Evolutionary conservation across 1,140 invertebrate genomes (phyloP).

Genomic region (Cydia splendana): DNA sequence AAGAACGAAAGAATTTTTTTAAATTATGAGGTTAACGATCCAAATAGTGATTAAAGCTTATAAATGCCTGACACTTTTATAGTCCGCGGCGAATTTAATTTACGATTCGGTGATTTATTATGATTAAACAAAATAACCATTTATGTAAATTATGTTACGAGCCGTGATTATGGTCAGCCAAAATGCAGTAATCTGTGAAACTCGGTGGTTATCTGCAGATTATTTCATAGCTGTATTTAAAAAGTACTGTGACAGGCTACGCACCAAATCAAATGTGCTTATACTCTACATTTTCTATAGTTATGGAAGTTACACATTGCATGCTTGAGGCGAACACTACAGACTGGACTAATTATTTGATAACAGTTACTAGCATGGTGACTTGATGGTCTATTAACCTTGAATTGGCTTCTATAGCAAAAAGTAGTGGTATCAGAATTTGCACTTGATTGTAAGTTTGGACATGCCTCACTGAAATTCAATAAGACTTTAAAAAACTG

Average conservation of each 20-base stretch:
- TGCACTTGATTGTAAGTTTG: too few species aligned
- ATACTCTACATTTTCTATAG: background rate
- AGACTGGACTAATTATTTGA: too few species aligned
- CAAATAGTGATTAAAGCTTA: slow-evolving; percentile 31
- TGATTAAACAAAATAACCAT: slow-evolving; percentile 31
- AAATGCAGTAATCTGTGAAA: slow-evolving; percentile 23
- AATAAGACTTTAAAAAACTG: too few species aligned
- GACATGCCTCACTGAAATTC: too few species aligned
- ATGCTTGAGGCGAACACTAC: too few species aligned
- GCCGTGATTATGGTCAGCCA: slow-evolving; percentile 12
- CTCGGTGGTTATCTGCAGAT: background rate
- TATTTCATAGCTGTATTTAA: background rate
- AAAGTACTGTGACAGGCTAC: background rate
- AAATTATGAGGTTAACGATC: slow-evolving; percentile 23
- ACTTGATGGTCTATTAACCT: too few species aligned
- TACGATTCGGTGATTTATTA: slow-evolving; percentile 24
- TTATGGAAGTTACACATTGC: too few species aligned
- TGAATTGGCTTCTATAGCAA: too few species aligned
- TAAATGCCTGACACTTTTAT: slow-evolving; percentile 26
- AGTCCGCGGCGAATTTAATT: slow-evolving; percentile 22
- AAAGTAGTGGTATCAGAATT: too few species aligned
- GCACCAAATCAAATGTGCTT: background rate
- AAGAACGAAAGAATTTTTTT: background rate
- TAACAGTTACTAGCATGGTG: too few species aligned
- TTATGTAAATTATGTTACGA: slow-evolving; percentile 29